Evolutionary conservation across 1,140 invertebrate species (phyloP).

Genomic region (Megathymus violae): DNA sequence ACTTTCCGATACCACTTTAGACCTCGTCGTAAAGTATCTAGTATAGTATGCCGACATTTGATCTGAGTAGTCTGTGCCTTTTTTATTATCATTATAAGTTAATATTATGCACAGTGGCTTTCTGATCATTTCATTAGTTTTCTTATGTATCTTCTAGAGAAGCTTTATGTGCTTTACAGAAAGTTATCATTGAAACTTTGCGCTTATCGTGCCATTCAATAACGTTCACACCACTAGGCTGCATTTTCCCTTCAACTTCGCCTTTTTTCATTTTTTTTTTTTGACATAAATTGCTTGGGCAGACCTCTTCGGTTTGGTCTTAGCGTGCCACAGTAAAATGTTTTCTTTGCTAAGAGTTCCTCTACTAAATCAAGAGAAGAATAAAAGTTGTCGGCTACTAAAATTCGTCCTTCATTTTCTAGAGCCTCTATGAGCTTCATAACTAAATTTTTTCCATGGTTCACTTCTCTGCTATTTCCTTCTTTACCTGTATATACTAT

Average conservation of each 20-base stretch:
- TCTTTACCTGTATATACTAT: conserved; percentile 61
- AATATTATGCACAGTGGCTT: conserved; percentile 32
- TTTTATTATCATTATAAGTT: conserved; percentile 36
- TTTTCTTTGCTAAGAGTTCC: conserved; percentile 57
- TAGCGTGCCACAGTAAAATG: conserved; percentile 60
- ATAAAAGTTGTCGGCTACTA: conserved; percentile 73
- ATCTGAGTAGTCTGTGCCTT: conserved; percentile 37
- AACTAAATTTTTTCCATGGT: conserved; percentile 42
- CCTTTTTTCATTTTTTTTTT: conserved; percentile 54
- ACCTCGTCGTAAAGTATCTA: conserved; percentile 44
- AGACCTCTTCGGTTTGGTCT: conserved; percentile 45
- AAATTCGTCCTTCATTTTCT: conserved; percentile 51
- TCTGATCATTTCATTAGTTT: conserved; percentile 11
- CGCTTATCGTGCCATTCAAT: conserved; percentile 57
- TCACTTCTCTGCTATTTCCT: conserved; percentile 1
- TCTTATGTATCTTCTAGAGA: conserved; percentile 6
- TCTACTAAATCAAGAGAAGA: conserved; percentile 58
- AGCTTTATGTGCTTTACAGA: conserved; percentile 26
- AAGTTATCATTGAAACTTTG: conserved; percentile 50
- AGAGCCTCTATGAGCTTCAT: conserved; percentile 42
- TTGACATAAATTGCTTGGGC: conserved; percentile 44
- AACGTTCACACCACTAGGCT: conserved; percentile 48
- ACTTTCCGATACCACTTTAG: not conserved
- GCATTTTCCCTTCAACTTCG: conserved; percentile 49
- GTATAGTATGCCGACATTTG: conserved; percentile 48